Base-by-base conservation (phyloP, 2,797 vertebrate genomes). In the Myoxocephalus aenaeus region DNA sequence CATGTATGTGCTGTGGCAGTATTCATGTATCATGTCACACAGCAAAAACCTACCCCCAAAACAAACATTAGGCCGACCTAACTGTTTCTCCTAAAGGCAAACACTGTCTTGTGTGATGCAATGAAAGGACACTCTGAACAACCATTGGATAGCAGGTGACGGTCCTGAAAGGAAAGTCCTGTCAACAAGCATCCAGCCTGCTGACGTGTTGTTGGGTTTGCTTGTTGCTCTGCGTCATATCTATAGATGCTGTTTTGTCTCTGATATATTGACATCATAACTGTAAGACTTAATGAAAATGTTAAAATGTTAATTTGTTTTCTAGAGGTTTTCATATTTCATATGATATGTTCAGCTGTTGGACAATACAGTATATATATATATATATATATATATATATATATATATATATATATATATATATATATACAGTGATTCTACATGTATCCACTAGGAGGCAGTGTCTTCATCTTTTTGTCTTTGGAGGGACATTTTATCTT, bases 381-480 rank as follows among this genome's bases (percentile, higher is more conserved):
- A 50, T 4, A 22, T 5, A 32, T 57, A 12, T 61, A 59, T 70
- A 75, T 32, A 32, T 32, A 32, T 32, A 32, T 32, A 12, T 51
- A 50, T 1, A 22, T 5, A 32, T 61, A 12, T 61, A 59, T 70
- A 75, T 32, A 32, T 32, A 32, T 32, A 32, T 32, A 12, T 51
- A 50, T 4, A 22, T 5, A 32, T 61, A 12, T 57, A 36, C 13
- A 46, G 56, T 71, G 4, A 56, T 78, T 44, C 59, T 51, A 59
- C 17, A 25, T 61, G 12, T 36, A 22, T 22, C 68, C 82, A 75
- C 75, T 13, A 0, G 73, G 63, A 25, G 71, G 54, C 67, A 67
- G 67, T 14, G 25, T 70, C 54, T 44, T 40, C 12, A 8, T 59
- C 3, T 48, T 68, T 22, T 22, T 22, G 3, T 51, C 58, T 51